phyloP scores from a whole-genome alignment of 2,113 vertebrate species.

The Syrrhaptes paradoxus region DNA sequence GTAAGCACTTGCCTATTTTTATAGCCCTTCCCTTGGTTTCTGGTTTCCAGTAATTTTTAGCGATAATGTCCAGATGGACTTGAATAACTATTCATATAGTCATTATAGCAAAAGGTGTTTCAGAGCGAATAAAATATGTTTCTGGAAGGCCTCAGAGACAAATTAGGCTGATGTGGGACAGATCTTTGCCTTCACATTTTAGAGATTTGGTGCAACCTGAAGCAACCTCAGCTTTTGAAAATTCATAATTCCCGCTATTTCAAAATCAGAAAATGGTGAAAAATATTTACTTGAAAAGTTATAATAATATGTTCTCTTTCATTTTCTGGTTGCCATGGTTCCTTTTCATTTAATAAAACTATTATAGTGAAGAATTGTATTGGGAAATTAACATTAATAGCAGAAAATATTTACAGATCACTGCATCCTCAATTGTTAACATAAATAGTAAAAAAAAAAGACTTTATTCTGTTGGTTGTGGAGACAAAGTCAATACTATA shows the following conservation, averaged over 20 bases:
- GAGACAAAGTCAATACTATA: not conserved
- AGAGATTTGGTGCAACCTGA: not conserved
- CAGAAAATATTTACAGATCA: not conserved
- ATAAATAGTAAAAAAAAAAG: not conserved
- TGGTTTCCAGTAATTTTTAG: not conserved
- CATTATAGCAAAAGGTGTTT: not conserved
- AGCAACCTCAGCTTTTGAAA: not conserved
- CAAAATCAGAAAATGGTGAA: not conserved
- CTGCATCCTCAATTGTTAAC: not conserved
- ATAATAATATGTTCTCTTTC: not conserved
- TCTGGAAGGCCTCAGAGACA: not conserved
- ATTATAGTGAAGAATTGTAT: not conserved
- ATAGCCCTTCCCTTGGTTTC: not conserved
- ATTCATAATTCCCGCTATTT: not conserved
- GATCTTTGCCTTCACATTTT: not conserved
- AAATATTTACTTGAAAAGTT: not conserved
- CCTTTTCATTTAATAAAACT: not conserved
- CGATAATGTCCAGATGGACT: not conserved
- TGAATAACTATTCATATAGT: not conserved
- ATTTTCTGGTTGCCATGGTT: not conserved
- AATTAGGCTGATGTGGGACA: not conserved
- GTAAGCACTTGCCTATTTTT: rapidly evolving
- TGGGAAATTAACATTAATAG: not conserved
- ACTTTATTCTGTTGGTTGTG: not conserved
- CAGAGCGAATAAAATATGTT: not conserved